phyloP scores from a whole-genome alignment of 1,140 invertebrate species.

The Batillaria attramentaria region DNA sequence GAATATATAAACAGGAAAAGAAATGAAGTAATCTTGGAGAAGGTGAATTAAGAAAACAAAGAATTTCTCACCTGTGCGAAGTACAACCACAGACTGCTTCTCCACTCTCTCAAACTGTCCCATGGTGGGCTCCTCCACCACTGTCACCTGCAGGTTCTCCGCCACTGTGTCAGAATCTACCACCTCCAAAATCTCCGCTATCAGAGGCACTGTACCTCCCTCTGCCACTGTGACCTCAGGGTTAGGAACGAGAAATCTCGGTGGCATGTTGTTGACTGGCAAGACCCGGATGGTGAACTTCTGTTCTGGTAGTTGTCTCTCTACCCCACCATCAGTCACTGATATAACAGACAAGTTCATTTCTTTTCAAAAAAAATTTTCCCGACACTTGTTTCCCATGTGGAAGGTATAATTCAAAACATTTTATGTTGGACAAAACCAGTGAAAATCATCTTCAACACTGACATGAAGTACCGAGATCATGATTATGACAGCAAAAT shows the following conservation, averaged over 20 bases:
- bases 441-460: too few species aligned
- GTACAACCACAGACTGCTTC: conserved; percentile 16
- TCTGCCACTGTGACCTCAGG: conserved; percentile 52
- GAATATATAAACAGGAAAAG: too few species aligned
- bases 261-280: conserved; percentile 63
- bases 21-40: too few species aligned
- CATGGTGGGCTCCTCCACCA: conserved; percentile 39
- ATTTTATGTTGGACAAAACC: not conserved
- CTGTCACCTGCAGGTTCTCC: conserved; percentile 43
- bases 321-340: conserved; percentile 52
- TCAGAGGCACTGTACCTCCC: conserved; percentile 45
- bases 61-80: conserved; percentile 36
- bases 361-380: not conserved
- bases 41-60: too few species aligned
- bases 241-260: conserved; percentile 39
- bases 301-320: conserved; percentile 51
- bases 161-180: conserved; percentile 47
- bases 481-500: too few species aligned
- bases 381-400: too few species aligned
- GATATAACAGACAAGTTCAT: conserved; percentile 24
- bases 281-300: conserved; percentile 57
- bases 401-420: too few species aligned
- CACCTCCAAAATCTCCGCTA: conserved; percentile 40
- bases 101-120: conserved; percentile 48
- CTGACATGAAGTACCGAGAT: too few species aligned